Percentiles rank a stretch among this genome's conserved stretches.
These are phyloP conservation scores for Baccha elongata DNA, from an alignment of 2,888 invertebrate species.

Conservation along the genomic window DNA sequence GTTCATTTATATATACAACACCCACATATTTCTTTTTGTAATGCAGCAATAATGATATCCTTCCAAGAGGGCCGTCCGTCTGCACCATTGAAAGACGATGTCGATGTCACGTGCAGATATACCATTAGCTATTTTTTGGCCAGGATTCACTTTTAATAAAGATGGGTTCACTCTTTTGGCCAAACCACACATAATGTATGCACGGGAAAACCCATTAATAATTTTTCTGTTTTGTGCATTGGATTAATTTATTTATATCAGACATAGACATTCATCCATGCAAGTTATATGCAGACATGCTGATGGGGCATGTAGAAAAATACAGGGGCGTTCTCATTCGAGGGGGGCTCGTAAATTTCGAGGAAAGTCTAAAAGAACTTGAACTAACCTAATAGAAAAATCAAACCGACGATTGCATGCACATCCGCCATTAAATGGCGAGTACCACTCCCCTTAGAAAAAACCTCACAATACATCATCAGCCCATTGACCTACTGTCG, in stretches of 20 bases:
- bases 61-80: background rate
- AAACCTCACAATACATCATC: slow-evolving; percentile 55
- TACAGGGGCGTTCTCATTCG: background rate
- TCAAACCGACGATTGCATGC: slow-evolving; percentile 74
- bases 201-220: slow-evolving; percentile 15
- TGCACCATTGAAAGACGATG: slow-evolving; percentile 3
- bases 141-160: slow-evolving; percentile 18
- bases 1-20: slow-evolving; percentile 25
- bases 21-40: slow-evolving; percentile 44
- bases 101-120: slow-evolving; percentile 70
- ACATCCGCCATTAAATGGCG: slow-evolving; percentile 74
- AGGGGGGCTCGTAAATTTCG: slow-evolving; percentile 35
- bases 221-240: slow-evolving; percentile 23
- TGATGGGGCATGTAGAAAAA: background rate
- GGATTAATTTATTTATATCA: slow-evolving; percentile 64
- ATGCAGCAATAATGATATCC: slow-evolving; percentile 40
- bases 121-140: slow-evolving; percentile 63
- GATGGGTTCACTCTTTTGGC: slow-evolving; percentile 42
- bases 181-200: slow-evolving; percentile 50
- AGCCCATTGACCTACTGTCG: slow-evolving; percentile 71
- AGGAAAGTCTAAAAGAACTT: slow-evolving; percentile 2
- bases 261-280: too few species aligned
- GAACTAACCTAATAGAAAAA: slow-evolving; percentile 64
- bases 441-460: slow-evolving; percentile 51
- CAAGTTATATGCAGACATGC: slow-evolving; percentile 15